phyloP scores from a whole-genome alignment of 2,888 invertebrate species.

The Poecilobothrus nobilitatus region DNA sequence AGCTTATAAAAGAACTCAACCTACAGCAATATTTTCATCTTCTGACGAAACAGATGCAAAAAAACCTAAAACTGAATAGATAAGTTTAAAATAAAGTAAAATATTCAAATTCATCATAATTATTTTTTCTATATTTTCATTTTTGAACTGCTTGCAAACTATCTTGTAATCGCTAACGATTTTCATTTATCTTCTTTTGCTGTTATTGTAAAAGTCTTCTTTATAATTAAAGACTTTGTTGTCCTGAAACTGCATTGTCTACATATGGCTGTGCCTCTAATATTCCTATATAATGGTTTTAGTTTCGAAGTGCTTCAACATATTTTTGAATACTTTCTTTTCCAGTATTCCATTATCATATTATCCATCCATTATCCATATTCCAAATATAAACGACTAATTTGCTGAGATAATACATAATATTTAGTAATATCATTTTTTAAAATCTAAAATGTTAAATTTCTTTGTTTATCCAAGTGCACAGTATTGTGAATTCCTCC shows the following conservation, averaged over 20 bases:
- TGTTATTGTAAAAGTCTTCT: slow-evolving; percentile 78
- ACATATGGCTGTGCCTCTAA: slow-evolving; percentile 82
- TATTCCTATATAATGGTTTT: slow-evolving; percentile 66
- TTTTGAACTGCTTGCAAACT: slow-evolving; percentile 27
- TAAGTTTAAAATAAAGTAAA: not conserved
- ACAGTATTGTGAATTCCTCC: slow-evolving; percentile 80
- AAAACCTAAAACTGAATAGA: slow-evolving; percentile 36
- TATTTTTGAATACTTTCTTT: slow-evolving; percentile 79
- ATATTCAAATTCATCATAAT: not conserved
- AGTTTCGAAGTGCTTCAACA: slow-evolving; percentile 70
- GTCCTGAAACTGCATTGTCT: slow-evolving; percentile 59
- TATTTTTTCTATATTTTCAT: slow-evolving; percentile 13
- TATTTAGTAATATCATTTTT: slow-evolving; percentile 9
- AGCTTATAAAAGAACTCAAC: slow-evolving; percentile 83
- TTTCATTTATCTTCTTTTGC: slow-evolving; percentile 89
- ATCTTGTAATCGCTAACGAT: slow-evolving; percentile 74
- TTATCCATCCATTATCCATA: slow-evolving; percentile 83
- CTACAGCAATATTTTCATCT: slow-evolving; percentile 67
- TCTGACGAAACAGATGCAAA: slow-evolving; percentile 35
- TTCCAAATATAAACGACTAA: slow-evolving; percentile 74
- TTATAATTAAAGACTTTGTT: slow-evolving; percentile 74
- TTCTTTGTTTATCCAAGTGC: slow-evolving; percentile 63
- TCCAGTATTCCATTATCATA: slow-evolving; percentile 80
- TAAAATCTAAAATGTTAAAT: not conserved
- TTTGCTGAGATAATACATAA: slow-evolving; percentile 48